These are phyloP conservation scores for Microplitis manilae DNA, from an alignment of 2,888 invertebrate genomes.

Conservation along the genomic window DNA sequence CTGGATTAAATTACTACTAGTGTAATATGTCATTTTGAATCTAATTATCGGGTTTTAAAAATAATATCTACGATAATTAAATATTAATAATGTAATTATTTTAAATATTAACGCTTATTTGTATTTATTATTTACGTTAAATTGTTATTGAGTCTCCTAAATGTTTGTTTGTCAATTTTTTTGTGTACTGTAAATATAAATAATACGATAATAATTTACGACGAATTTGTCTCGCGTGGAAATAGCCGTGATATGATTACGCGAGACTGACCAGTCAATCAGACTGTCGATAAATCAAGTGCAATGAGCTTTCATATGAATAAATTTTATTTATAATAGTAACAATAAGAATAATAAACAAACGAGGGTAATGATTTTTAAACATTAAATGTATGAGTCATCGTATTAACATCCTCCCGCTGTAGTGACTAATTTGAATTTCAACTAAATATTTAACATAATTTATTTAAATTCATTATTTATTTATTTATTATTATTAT, in stretches of 20 bases:
- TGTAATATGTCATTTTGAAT: background rate
- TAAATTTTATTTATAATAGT: background rate
- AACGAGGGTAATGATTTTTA: conserved; percentile 30
- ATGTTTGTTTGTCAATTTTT: background rate
- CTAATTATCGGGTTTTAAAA: background rate
- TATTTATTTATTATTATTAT: background rate
- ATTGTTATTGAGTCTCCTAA: background rate
- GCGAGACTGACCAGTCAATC: conserved; percentile 10
- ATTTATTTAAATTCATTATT: conserved; percentile 31
- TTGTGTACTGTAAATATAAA: background rate
- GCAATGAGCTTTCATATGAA: background rate
- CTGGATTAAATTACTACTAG: background rate
- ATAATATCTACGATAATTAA: background rate
- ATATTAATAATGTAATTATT: background rate
- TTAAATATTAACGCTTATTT: background rate
- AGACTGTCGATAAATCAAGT: conserved; percentile 19
- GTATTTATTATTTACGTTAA: background rate
- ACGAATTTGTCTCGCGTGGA: background rate
- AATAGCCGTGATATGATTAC: background rate
- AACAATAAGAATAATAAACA: conserved; percentile 29
- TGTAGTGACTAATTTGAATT: background rate
- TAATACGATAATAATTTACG: background rate
- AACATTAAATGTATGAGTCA: conserved; percentile 41
- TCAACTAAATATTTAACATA: background rate
- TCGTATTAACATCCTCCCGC: conserved; percentile 38